A percentile compares a stretch with the other conserved stretches of the same genome.
These are phyloP conservation scores for Psittacula derbiana DNA, from an alignment of 2,797 vertebrate species.

Conservation along the genomic window DNA sequence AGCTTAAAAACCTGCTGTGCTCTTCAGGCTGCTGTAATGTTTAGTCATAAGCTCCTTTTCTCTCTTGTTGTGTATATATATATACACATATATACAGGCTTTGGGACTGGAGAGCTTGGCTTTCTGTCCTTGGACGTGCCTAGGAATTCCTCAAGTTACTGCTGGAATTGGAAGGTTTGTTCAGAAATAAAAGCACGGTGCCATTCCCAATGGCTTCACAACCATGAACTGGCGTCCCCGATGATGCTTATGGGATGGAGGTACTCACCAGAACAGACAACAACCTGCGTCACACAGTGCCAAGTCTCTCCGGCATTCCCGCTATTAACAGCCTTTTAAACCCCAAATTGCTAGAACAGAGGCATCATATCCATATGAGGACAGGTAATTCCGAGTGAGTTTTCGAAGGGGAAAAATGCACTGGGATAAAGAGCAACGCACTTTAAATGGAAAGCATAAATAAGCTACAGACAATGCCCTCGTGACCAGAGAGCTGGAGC, in stretches of 20 bases:
- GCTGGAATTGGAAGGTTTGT: background rate
- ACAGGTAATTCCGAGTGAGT: background rate
- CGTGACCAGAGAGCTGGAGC: background rate
- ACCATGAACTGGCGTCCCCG: rapidly evolving
- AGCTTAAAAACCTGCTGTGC: constrained; percentile 12
- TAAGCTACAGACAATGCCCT: background rate
- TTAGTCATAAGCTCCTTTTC: constrained; percentile 41
- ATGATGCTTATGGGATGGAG: rapidly evolving
- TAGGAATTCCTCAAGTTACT: constrained; percentile 4
- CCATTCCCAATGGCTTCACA: rapidly evolving
- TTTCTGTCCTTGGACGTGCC: background rate
- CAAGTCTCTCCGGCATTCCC: rapidly evolving
- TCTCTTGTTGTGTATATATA: background rate
- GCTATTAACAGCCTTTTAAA: background rate
- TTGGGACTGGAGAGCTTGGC: background rate
- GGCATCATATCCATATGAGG: background rate
- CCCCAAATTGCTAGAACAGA: background rate
- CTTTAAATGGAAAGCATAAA: background rate
- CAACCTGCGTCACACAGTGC: rapidly evolving
- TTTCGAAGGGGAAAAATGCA: background rate
- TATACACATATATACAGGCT: background rate
- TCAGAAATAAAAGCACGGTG: background rate
- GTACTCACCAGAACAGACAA: background rate
- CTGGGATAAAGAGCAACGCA: rapidly evolving
- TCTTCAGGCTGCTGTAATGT: background rate